A percentile compares a stretch with the other conserved stretches of the same genome.
Evolutionary conservation across 2,113 vertebrate genomes (phyloP).

Genomic region (Australoheros scitulus): DNA sequence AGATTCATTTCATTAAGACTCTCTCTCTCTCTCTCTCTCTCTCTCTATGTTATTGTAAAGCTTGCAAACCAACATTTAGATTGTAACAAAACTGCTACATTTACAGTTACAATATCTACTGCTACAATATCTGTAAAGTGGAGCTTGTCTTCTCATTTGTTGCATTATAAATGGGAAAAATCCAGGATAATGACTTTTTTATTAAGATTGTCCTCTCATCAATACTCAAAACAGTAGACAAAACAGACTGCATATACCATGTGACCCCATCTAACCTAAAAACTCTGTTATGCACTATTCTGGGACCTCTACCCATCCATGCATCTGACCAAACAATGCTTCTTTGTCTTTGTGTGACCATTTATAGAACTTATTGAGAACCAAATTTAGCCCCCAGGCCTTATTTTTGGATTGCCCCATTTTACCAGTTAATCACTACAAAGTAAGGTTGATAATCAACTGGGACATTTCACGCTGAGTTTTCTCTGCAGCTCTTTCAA

Average conservation of each 20-base stretch:
- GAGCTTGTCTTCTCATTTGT: neutral
- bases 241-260: neutral
- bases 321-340: neutral
- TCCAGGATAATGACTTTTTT: neutral
- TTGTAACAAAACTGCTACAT: neutral
- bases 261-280: neutral
- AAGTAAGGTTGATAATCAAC: slow-evolving; percentile 24
- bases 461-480: slow-evolving; percentile 10
- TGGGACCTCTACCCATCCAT: neutral
- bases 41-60: neutral
- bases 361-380: neutral
- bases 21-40: neutral
- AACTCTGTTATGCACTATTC: neutral
- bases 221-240: neutral
- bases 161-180: neutral
- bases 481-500: slow-evolving; percentile 22
- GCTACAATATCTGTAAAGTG: neutral
- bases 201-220: neutral
- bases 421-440: slow-evolving; percentile 33
- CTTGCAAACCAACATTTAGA: slow-evolving; percentile 8
- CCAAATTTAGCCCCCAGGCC: slow-evolving; percentile 20
- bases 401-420: slow-evolving; percentile 39
- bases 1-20: neutral
- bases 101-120: neutral
- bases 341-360: neutral